Percentiles rank a stretch among this genome's conserved stretches.
These are phyloP conservation scores for Australoheros scitulus DNA, from an alignment of 2,113 vertebrate genomes.

Conservation along the genomic window DNA sequence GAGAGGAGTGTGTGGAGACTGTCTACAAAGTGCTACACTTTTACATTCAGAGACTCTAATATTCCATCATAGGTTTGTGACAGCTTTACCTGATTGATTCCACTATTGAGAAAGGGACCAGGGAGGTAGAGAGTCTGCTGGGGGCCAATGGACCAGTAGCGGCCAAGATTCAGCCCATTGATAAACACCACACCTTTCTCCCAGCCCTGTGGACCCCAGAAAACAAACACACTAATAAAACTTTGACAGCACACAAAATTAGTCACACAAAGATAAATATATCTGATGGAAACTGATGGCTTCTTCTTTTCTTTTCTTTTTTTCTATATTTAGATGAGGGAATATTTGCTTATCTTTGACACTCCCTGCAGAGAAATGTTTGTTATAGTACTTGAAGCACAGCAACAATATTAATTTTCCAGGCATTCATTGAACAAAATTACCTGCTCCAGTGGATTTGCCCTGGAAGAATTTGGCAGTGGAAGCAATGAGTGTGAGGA, in stretches of 20 bases:
- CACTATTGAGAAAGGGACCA: constrained; percentile 85
- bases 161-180: constrained; percentile 90
- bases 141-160: constrained; percentile 95
- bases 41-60: no score
- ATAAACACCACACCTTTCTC: constrained; percentile 93
- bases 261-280: background rate
- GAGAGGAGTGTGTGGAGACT: background rate
- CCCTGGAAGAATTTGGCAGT: no score
- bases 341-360: background rate
- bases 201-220: constrained; percentile 84
- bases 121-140: constrained; percentile 93
- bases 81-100: constrained; percentile 86
- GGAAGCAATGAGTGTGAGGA: no score
- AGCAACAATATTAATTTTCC: background rate
- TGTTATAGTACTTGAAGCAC: background rate
- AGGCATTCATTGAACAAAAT: rapidly evolving
- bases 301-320: background rate
- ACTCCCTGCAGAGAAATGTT: rapidly evolving
- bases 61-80: background rate
- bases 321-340: background rate
- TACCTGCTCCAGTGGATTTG: background rate
- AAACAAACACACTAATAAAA: background rate
- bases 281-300: background rate
- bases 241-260: no score
- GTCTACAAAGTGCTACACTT: background rate